phyloP scores from a whole-genome alignment of 2,113 vertebrate genomes.

The Aldabrachelys gigantea region DNA sequence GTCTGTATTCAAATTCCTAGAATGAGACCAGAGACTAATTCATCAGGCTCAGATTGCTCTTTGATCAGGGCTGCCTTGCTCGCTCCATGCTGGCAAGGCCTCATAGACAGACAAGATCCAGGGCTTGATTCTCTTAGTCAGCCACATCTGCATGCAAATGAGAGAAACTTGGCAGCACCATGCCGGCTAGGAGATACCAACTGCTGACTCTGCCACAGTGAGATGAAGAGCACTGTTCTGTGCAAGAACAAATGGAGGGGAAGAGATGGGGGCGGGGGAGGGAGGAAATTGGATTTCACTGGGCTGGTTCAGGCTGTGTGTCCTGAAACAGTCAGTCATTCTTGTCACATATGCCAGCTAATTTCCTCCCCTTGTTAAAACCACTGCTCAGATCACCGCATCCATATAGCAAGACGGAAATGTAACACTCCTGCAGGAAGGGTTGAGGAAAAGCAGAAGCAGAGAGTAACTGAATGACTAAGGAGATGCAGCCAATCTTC shows the following conservation, averaged over 20 bases:
- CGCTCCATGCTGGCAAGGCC: conserved; percentile 45
- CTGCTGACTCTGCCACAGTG: conserved; percentile 32
- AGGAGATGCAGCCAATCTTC: not conserved
- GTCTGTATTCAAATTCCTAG: conserved; percentile 35
- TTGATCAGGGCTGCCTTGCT: conserved; percentile 48
- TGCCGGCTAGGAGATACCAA: conserved; percentile 27
- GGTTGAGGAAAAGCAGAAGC: not conserved
- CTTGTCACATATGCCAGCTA: not conserved
- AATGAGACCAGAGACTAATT: conserved; percentile 27
- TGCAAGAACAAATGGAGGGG: conserved; percentile 34
- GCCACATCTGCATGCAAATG: conserved; percentile 43
- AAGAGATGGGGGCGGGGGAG: not conserved
- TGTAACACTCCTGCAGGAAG: not conserved
- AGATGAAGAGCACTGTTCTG: conserved; percentile 37
- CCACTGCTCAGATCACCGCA: not conserved
- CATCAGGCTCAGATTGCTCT: conserved; percentile 40
- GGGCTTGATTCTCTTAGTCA: conserved; percentile 25
- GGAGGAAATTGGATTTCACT: not conserved
- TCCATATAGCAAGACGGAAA: not conserved
- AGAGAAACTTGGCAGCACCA: conserved; percentile 46
- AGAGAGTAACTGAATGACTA: not conserved
- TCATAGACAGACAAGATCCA: conserved; percentile 34
- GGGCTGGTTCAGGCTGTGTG: not conserved
- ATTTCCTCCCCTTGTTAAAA: not conserved
- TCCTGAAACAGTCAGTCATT: not conserved